Conservation (phyloP, 2,797 vertebrate genomes). For the Hipposideros larvatus region DNA sequence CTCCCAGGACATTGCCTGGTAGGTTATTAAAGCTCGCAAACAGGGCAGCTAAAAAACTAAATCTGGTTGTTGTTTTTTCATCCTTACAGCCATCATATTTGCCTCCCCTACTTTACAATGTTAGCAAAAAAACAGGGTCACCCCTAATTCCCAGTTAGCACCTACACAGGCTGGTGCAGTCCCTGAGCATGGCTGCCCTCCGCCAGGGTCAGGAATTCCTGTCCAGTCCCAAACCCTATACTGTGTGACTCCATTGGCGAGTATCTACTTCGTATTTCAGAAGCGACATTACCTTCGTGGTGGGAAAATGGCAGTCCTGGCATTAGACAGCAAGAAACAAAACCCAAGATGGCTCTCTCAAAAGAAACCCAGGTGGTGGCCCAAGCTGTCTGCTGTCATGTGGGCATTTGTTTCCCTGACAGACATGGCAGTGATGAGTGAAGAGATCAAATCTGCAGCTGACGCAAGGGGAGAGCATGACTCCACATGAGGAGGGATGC, state of each 20-base stretch:
- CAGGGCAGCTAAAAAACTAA: background rate
- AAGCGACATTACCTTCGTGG: background rate
- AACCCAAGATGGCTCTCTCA: background rate
- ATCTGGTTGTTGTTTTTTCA: background rate
- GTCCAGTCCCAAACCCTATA: background rate
- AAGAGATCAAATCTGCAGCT: background rate
- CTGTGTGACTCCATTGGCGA: background rate
- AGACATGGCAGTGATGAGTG: background rate
- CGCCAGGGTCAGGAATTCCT: background rate
- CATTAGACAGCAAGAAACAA: background rate
- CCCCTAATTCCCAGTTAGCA: background rate
- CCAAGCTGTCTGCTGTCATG: background rate
- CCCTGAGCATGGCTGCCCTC: background rate
- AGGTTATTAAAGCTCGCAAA: background rate
- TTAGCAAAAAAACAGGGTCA: background rate
- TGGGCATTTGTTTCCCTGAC: background rate
- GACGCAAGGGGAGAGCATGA: background rate
- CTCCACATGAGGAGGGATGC: background rate
- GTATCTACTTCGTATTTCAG: background rate
- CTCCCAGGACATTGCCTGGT: background rate
- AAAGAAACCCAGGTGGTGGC: background rate
- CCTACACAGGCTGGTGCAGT: background rate
- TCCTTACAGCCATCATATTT: background rate
- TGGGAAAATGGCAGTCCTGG: background rate
- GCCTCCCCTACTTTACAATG: background rate